Conservation (phyloP, 2,888 invertebrate genomes). For the Odontothrips loti region DNA sequence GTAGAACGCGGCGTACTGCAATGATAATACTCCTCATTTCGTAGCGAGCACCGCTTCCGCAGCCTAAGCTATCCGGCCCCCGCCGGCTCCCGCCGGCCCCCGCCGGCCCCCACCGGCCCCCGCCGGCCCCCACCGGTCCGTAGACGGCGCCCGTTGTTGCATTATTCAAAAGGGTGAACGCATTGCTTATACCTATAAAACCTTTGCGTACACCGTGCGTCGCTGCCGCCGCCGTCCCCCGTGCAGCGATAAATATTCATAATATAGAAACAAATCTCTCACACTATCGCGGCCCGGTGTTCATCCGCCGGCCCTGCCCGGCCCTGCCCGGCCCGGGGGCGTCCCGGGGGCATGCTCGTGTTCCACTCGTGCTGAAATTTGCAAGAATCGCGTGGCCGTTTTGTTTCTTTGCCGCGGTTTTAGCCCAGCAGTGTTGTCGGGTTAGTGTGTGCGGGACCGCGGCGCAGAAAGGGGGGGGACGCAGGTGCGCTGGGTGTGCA, state of each 20-base stretch:
- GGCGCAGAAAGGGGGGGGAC: background rate
- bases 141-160: background rate
- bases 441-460: too few relatives aligned
- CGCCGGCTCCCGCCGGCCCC: background rate
- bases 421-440: too few relatives aligned
- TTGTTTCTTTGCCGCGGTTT: too few relatives aligned
- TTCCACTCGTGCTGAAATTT: too few relatives aligned
- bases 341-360: background rate
- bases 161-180: constrained; percentile 18
- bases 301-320: background rate
- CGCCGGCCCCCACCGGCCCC: background rate
- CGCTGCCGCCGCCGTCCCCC: background rate
- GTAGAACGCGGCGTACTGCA: too few relatives aligned
- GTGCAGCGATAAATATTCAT: constrained; percentile 19
- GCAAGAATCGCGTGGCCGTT: too few relatives aligned
- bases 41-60: too few relatives aligned
- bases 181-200: constrained; percentile 20
- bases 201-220: background rate
- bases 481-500: background rate
- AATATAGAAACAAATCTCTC: background rate
- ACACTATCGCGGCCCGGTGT: background rate
- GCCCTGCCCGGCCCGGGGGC: background rate
- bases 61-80: too few relatives aligned
- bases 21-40: too few relatives aligned
- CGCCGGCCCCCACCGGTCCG: background rate